Evolutionary conservation across 2,113 vertebrate species (phyloP).

Genomic region (Callithrix jacchus): DNA sequence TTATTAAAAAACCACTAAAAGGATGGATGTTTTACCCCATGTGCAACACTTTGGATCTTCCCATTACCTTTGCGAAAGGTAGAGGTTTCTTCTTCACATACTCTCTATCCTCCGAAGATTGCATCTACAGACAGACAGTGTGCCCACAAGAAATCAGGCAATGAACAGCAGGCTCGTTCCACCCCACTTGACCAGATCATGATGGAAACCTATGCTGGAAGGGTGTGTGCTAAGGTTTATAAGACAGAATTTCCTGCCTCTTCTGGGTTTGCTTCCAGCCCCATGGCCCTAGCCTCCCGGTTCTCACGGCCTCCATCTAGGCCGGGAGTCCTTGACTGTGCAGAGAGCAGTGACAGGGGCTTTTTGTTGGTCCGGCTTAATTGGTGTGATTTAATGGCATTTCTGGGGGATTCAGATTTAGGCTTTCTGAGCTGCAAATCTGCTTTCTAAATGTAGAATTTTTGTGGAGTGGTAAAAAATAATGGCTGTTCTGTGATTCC

Average conservation of each 20-base stretch:
- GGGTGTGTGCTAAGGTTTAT: neutral
- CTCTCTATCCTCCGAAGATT: neutral
- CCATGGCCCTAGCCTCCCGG: neutral
- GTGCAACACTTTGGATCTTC: neutral
- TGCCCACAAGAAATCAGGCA: neutral
- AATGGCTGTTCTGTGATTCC: slow-evolving; percentile 71
- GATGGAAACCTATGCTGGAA: neutral
- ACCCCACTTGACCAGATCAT: neutral
- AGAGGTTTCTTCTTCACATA: neutral
- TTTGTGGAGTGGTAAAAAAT: slow-evolving; percentile 77
- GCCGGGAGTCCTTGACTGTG: slow-evolving; percentile 47
- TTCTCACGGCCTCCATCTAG: slow-evolving; percentile 5
- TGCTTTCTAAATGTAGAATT: slow-evolving; percentile 81
- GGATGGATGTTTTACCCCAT: neutral
- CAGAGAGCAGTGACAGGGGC: slow-evolving; percentile 46
- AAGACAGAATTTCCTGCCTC: neutral
- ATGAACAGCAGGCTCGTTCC: neutral
- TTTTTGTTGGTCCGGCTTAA: slow-evolving; percentile 71
- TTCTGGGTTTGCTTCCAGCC: neutral
- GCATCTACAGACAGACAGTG: neutral
- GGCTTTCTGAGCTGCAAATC: slow-evolving; percentile 76
- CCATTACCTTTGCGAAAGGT: neutral
- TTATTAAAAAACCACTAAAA: neutral
- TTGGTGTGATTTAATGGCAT: slow-evolving; percentile 77
- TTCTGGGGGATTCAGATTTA: slow-evolving; percentile 72